Percentiles rank a stretch among this genome's conserved stretches.
phyloP scores from a whole-genome alignment of 2,113 vertebrate species.

The Desmodus rotundus region DNA sequence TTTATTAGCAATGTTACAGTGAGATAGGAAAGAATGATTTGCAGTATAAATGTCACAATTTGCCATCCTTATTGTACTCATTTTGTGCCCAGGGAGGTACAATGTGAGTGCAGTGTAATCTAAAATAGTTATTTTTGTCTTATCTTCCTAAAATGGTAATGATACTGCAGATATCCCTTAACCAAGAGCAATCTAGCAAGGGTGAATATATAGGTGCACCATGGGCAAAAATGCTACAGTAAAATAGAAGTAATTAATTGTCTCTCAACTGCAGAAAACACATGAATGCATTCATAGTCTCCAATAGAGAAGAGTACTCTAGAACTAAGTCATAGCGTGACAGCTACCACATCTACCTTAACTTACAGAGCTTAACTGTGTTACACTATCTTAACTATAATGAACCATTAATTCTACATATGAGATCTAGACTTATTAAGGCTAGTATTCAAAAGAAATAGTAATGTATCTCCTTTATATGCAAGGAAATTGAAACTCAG shows the following conservation, averaged over 20 bases:
- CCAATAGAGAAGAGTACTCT: background rate
- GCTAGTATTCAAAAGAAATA: background rate
- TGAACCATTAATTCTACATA: background rate
- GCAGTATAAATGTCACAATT: background rate
- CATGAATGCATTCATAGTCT: background rate
- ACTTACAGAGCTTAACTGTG: background rate
- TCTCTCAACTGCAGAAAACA: background rate
- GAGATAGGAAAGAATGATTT: background rate
- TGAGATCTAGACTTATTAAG: background rate
- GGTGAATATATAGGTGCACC: background rate
- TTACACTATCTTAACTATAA: background rate
- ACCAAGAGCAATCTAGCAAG: background rate
- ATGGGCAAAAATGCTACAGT: background rate
- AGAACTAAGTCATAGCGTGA: background rate
- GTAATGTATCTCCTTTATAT: background rate
- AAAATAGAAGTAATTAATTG: background rate
- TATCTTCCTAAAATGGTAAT: background rate
- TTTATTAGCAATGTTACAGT: background rate
- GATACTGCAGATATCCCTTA: background rate
- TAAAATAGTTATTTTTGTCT: background rate
- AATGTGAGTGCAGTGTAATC: background rate
- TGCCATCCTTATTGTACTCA: background rate
- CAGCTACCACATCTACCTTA: background rate
- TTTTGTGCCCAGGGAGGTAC: background rate
- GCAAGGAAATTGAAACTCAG: background rate